Base-by-base conservation (phyloP, 53 echinoderm and acorn worm genomes). In the Astropecten irregularis region DNA sequence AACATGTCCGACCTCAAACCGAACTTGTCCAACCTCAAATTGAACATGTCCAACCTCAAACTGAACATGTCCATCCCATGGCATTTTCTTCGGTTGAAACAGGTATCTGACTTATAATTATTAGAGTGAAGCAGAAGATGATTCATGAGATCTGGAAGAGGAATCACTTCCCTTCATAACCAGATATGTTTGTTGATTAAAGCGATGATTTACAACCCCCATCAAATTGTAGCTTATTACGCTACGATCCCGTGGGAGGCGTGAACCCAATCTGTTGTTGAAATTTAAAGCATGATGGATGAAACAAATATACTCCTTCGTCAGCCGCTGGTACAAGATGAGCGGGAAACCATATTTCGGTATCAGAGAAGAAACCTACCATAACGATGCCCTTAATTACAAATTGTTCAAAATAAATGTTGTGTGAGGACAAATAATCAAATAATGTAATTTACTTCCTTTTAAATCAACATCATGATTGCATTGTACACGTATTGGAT, bases 241-340 rank as follows among this genome's bases (percentile, higher is more conserved):
- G 18, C 25, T 4, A 6, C 35, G 11, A 20, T 76, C 76, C 57
- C 76, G 4, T 0, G 76, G 27, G 76, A 40, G 39, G 38, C 15
- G 52, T 57, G 58, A 26, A n/a, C 14, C 57, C 76, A 76, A 76
- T 76, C 76, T 76, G 76, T 76, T 76, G 56, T 76, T 40, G 76
- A 76, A 58, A 36, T 76, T 57, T 58, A 6, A 76, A 58, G 76
- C 56, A 37, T 76, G 76, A 76, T 76, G 76, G 76, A 76, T 76
- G 26, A 39, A 56, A 57, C 76, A 55, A 56, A 57, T 58, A 40
- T 55, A 38, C 40, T 40, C 39, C 58, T 39, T 5, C 37, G 76
- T 76, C 76, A 57, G 34, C 28, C 40, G 26, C 40, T 33, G 37
- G 23, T 2, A 19, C 16, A n/a, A 1, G 38, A 65, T 57, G 76